A percentile compares a stretch with the other conserved stretches of the same genome.
These are phyloP conservation scores for Uria aalge DNA, from an alignment of 2,113 vertebrate species.

Conservation along the genomic window DNA sequence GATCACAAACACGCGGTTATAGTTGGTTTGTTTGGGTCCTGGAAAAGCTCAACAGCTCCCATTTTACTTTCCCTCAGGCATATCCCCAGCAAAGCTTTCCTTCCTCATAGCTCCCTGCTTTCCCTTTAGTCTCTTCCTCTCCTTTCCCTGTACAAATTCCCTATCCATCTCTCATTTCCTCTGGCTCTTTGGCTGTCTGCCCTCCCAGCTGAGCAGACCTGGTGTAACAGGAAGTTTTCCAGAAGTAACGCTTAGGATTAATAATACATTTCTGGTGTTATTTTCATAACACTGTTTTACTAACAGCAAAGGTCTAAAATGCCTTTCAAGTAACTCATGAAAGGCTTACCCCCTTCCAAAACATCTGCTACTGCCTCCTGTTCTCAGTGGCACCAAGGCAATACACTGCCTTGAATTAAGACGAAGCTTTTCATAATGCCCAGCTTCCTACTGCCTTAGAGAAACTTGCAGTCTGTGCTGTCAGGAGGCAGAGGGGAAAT, in stretches of 20 bases:
- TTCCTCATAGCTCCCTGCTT: not conserved
- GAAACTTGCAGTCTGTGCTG: not conserved
- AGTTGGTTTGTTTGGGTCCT: not conserved
- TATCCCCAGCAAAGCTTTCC: not conserved
- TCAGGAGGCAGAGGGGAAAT: conserved; percentile 29
- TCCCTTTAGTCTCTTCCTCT: not conserved
- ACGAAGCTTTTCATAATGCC: not conserved
- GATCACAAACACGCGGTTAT: not conserved
- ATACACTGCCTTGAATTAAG: not conserved
- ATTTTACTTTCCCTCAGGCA: not conserved
- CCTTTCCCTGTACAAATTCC: not conserved
- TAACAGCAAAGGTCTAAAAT: not conserved
- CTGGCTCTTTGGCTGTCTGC: not conserved
- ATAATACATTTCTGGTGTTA: not conserved
- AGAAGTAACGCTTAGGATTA: not conserved
- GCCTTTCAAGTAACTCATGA: not conserved
- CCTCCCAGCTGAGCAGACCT: not conserved
- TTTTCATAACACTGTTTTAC: not conserved
- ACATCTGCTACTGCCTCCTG: not conserved
- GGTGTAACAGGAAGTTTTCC: not conserved
- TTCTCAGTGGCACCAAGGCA: conserved; percentile 5
- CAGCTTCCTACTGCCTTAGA: conserved; percentile 17
- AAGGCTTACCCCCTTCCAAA: not conserved
- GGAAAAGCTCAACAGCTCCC: not conserved
- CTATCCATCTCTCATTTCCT: not conserved